Percentiles rank a stretch among this genome's conserved stretches.
Conservation (phyloP, 2,888 invertebrate species). For the Tetragnatha montana region DNA sequence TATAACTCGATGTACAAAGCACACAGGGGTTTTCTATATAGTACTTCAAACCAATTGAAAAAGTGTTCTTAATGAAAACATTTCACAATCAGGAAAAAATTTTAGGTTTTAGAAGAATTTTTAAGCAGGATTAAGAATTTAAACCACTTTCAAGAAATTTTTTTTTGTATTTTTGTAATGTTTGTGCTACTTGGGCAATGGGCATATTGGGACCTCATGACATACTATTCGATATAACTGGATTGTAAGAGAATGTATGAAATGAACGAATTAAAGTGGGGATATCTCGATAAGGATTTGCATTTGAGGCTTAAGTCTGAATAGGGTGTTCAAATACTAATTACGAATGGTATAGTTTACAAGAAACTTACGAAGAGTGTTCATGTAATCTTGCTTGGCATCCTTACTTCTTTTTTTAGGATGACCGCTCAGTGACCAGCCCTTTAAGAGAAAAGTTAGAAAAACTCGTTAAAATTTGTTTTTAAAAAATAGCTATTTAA, state of each 20-base stretch:
- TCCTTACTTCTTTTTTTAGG: constrained; percentile 60
- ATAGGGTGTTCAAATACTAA: neutral
- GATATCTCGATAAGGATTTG: neutral
- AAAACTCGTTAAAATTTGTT: neutral
- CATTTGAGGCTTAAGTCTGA: neutral
- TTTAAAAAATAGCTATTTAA: too few relatives aligned
- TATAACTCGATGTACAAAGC: too few relatives aligned
- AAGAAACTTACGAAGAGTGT: constrained; percentile 52
- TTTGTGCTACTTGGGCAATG: too few relatives aligned
- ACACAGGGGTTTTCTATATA: too few relatives aligned
- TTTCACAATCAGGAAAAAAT: too few relatives aligned
- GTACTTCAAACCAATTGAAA: too few relatives aligned
- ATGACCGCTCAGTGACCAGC: constrained; percentile 66
- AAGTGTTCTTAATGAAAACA: too few relatives aligned
- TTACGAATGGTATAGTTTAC: neutral
- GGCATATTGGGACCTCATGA: too few relatives aligned
- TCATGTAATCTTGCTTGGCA: constrained; percentile 62
- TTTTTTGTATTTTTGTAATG: neutral
- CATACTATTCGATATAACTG: too few relatives aligned
- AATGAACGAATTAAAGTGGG: neutral
- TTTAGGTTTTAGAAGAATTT: too few relatives aligned
- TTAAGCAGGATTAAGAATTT: too few relatives aligned
- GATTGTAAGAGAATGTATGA: neutral
- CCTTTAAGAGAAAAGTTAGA: constrained; percentile 31
- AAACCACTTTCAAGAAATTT: neutral